A percentile compares a stretch with the other conserved stretches of the same genome.
Conservation (phyloP, 1,140 invertebrate genomes). For the Papilio aristodemus region DNA sequence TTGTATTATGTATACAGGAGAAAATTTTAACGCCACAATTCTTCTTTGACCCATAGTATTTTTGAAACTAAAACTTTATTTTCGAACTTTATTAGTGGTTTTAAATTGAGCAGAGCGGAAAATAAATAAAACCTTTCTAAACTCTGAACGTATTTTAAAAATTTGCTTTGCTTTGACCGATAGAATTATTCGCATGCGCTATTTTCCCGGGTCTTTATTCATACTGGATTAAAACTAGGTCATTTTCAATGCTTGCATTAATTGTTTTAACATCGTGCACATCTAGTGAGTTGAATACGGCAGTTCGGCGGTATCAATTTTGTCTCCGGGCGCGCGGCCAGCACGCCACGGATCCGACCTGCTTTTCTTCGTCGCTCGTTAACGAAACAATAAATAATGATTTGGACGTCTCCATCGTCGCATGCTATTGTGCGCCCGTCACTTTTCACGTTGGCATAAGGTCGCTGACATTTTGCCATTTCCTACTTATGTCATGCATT, state of each 20-base stretch:
- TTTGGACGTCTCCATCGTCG: slow-evolving; percentile 58
- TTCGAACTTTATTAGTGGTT: slow-evolving; percentile 18
- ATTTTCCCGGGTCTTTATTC: slow-evolving; percentile 18
- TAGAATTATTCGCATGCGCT: slow-evolving; percentile 29
- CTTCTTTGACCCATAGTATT: neutral
- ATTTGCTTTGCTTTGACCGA: slow-evolving; percentile 23
- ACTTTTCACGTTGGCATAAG: slow-evolving; percentile 50
- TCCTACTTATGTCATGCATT: slow-evolving; percentile 34
- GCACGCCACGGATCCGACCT: slow-evolving; percentile 42
- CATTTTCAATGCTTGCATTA: slow-evolving; percentile 27
- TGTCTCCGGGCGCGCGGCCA: slow-evolving; percentile 41
- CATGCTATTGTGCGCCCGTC: slow-evolving; percentile 55
- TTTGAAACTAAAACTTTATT: neutral
- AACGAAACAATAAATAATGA: slow-evolving; percentile 74
- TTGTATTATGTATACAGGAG: too few species aligned
- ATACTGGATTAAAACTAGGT: slow-evolving; percentile 22
- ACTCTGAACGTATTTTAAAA: slow-evolving; percentile 16
- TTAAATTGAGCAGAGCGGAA: slow-evolving; percentile 3
- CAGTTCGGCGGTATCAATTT: slow-evolving; percentile 43
- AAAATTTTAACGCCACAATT: neutral
- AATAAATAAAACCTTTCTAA: slow-evolving; percentile 16
- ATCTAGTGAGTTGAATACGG: slow-evolving; percentile 43
- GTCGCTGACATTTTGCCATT: slow-evolving; percentile 41
- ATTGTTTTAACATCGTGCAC: slow-evolving; percentile 26
- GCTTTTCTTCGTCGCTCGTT: slow-evolving; percentile 61